Conservation (phyloP, 2,888 invertebrate genomes). For the Rosalia funebris region DNA sequence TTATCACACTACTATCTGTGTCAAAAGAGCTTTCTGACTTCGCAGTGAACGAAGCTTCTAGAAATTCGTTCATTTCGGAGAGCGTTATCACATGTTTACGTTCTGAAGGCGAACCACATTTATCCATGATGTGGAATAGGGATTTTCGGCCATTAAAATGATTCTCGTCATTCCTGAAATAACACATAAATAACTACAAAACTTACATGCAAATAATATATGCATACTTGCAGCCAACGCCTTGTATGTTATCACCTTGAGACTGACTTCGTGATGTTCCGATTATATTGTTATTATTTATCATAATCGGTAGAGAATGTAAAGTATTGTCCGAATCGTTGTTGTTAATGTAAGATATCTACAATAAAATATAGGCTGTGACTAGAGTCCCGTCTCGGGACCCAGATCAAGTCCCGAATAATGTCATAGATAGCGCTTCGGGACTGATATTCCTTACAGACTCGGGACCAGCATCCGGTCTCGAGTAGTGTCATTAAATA, state of each 20-base stretch:
- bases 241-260: conserved; percentile 5
- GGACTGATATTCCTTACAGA: no score
- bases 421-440: no score
- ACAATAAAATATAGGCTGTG: conserved; percentile 10
- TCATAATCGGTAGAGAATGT: conserved; percentile 13
- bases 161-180: background rate
- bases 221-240: conserved; percentile 22
- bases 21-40: conserved; percentile 3
- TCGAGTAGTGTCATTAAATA: no score
- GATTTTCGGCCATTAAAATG: conserved; percentile 1
- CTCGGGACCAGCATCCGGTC: no score
- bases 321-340: background rate
- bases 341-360: conserved; percentile 5
- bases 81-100: conserved; percentile 1
- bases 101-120: background rate
- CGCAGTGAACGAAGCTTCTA: conserved; percentile 5
- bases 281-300: conserved; percentile 34
- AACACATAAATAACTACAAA: background rate
- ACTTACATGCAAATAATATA: conserved; percentile 1
- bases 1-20: conserved; percentile 24
- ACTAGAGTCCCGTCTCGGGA: no score
- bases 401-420: no score
- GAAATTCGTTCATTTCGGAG: conserved; percentile 1
- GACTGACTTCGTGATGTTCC: conserved; percentile 28
- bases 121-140: background rate